phyloP scores from a whole-genome alignment of 1,140 invertebrate genomes.

The Brachionus paranguensis region DNA sequence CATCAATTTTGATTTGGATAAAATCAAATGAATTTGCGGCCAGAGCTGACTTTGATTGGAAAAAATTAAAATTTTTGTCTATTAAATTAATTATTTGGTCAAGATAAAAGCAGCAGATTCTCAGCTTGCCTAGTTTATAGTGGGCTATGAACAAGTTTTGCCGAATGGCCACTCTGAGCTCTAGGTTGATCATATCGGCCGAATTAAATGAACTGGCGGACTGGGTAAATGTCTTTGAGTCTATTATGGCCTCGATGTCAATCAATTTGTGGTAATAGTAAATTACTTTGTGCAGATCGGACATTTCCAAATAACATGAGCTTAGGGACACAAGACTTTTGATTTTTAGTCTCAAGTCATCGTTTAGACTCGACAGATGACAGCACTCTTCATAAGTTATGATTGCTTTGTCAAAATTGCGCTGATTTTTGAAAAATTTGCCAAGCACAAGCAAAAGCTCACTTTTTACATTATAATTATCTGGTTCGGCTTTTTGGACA shows the following conservation, averaged over 20 bases:
- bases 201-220: background rate
- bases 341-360: slow-evolving; percentile 3
- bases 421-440: slow-evolving; percentile 30
- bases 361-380: background rate
- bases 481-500: background rate
- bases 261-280: slow-evolving; percentile 28
- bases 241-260: background rate
- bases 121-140: slow-evolving; percentile 14
- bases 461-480: background rate
- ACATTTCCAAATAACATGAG: slow-evolving; percentile 25
- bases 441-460: slow-evolving; percentile 13
- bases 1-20: slow-evolving; percentile 33
- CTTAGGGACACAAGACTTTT: slow-evolving; percentile 27
- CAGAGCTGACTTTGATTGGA: background rate
- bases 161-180: slow-evolving; percentile 12
- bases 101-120: slow-evolving; percentile 19
- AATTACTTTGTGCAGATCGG: slow-evolving; percentile 29
- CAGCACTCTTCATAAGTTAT: slow-evolving; percentile 21
- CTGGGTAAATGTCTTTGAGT: background rate
- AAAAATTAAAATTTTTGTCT: slow-evolving; percentile 1
- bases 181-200: background rate
- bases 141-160: slow-evolving; percentile 35
- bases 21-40: background rate
- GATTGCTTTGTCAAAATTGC: slow-evolving; percentile 31
- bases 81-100: slow-evolving; percentile 25